Conservation (phyloP, 2,888 invertebrate genomes). For the Eudasyphora cyanicolor region DNA sequence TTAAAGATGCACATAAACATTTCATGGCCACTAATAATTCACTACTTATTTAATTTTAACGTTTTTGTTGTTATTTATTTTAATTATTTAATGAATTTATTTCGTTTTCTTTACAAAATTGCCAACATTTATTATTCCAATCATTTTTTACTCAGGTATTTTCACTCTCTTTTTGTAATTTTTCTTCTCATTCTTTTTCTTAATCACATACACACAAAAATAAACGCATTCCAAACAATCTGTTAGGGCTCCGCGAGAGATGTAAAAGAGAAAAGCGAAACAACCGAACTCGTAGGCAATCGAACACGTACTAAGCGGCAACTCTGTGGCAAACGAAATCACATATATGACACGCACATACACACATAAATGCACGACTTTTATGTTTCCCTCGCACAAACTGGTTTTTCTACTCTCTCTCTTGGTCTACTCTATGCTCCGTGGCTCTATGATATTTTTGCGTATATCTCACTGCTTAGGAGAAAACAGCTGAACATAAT, state of each 20-base stretch:
- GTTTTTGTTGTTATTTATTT: not conserved
- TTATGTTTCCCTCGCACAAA: conserved; percentile 42
- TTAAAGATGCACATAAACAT: conserved; percentile 23
- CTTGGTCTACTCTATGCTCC: no score
- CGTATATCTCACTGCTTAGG: conserved; percentile 50
- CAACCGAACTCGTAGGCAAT: conserved; percentile 65
- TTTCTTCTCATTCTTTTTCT: conserved; percentile 21
- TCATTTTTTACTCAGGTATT: not conserved
- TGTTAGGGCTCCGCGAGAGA: conserved; percentile 12
- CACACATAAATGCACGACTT: not conserved
- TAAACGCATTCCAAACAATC: conserved; percentile 37
- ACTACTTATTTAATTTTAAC: conserved; percentile 59
- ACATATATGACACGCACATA: conserved; percentile 30
- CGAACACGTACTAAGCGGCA: conserved; percentile 67
- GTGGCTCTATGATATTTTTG: conserved; percentile 7
- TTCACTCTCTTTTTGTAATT: conserved; percentile 31
- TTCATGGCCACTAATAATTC: conserved; percentile 62
- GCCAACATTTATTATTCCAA: not conserved
- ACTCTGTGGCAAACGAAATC: conserved; percentile 54
- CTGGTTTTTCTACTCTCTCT: conserved; percentile 60
- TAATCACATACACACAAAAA: conserved; percentile 18
- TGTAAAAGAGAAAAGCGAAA: conserved; percentile 34
- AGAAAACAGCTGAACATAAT: conserved; percentile 6
- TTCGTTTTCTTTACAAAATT: not conserved
- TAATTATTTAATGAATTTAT: not conserved